Evolutionary conservation across 2,113 vertebrate species (phyloP), one percentile per base, ranked within the genome.

Genomic region (Oostethus manadensis): DNA sequence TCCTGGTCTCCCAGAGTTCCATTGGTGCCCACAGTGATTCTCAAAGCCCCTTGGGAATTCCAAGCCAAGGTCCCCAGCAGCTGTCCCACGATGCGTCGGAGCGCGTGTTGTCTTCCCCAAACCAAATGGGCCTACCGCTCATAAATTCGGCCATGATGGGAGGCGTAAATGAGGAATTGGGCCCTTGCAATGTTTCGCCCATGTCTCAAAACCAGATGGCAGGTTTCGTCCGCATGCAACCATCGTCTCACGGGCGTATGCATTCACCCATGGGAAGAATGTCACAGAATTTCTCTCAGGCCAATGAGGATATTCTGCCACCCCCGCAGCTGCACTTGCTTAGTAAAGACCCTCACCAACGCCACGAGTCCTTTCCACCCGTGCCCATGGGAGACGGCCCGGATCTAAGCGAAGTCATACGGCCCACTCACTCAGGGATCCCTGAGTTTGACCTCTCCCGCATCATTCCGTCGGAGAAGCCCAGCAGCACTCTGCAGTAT

Each of bases 401-500:
- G 0, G 97, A 99, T 85, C 89, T 99, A 60, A 96, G 95, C 0
- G 97, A 99, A 51, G 97, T 98, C 59, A 98, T 99, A 76, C 92
- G 97, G 49, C 90, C 95, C 62, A 90, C 91, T 2, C 93, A 94
- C 53, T 93, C 94, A 0, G 97, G 97, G 8, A 98, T 98, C 78
- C 97, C 95, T 0, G 95, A 99, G 80, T 99, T 99, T 45, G 96
- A 99, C 81, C 88, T 99, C 21, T 98, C 96, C 17, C 90, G 95
- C 71, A 99, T 98, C 90, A 99, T 99, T 90, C 97, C 97, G 0
- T 93, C 96, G 0, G 97, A 99, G 88, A 98, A 98, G 77, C 97
- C 97, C 43, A 98, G 96, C 82, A 97, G 95, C 92, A 99, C 96
- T 47, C 90, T 98, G 75, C 95, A 97, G 88, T 99, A 99, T 88